Evolutionary conservation across 2,113 vertebrate genomes (phyloP).

Genomic region (Takifugu flavidus): DNA sequence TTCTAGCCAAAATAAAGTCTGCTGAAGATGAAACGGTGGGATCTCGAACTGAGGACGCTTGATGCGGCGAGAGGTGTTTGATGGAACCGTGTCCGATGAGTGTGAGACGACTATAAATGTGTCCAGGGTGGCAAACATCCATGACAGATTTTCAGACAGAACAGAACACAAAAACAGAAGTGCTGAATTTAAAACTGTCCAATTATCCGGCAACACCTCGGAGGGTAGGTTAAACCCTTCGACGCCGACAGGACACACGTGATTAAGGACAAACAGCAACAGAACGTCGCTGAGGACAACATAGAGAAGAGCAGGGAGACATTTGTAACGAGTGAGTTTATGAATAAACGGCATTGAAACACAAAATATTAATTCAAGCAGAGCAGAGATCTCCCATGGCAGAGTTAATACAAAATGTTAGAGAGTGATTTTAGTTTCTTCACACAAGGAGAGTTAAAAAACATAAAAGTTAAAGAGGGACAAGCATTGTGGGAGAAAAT

Average conservation of each 20-base stretch:
- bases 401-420: constrained; percentile 56
- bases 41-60: constrained; percentile 53
- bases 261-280: constrained; percentile 61
- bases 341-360: constrained; percentile 25
- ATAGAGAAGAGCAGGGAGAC: constrained; percentile 44
- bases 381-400: constrained; percentile 51
- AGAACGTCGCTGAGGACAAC: constrained; percentile 32
- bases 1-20: constrained; percentile 49
- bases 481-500: constrained; percentile 57
- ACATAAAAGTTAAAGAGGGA: constrained; percentile 35
- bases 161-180: constrained; percentile 37
- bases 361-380: constrained; percentile 43
- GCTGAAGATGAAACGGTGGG: constrained; percentile 49
- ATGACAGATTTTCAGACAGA: constrained; percentile 2
- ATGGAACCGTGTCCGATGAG: constrained; percentile 43
- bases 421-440: constrained; percentile 51
- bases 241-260: constrained; percentile 47
- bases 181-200: constrained; percentile 28
- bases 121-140: constrained; percentile 57
- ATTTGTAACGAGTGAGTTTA: constrained; percentile 50
- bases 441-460: constrained; percentile 36
- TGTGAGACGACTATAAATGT: constrained; percentile 47
- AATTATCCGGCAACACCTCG: constrained; percentile 5
- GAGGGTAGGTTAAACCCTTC: neutral
- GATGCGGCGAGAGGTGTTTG: constrained; percentile 45